phyloP scores from a whole-genome alignment of 2,888 invertebrate genomes.

The Plagiodera versicolora region DNA sequence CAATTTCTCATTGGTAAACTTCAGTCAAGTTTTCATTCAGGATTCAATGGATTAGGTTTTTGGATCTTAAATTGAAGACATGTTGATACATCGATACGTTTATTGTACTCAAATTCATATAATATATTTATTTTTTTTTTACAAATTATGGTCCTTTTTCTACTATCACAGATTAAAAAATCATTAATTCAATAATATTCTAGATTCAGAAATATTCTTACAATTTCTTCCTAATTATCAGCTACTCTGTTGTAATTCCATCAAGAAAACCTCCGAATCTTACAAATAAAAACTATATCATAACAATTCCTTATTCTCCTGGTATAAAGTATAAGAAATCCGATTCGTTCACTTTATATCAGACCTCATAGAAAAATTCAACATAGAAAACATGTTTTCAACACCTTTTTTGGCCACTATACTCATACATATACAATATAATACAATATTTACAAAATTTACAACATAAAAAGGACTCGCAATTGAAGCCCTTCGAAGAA shows the following conservation, averaged over 20 bases:
- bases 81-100: slow-evolving; percentile 50
- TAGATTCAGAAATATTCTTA: slow-evolving; percentile 26
- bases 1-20: too few species aligned
- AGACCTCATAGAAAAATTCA: slow-evolving; percentile 39
- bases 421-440: slow-evolving; percentile 42
- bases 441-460: slow-evolving; percentile 42
- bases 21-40: too few species aligned
- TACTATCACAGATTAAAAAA: slow-evolving; percentile 59
- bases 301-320: slow-evolving; percentile 46
- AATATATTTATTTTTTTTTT: slow-evolving; percentile 47
- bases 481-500: not conserved
- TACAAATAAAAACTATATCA: slow-evolving; percentile 33
- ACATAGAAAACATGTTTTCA: slow-evolving; percentile 41
- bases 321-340: slow-evolving; percentile 24
- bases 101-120: slow-evolving; percentile 52
- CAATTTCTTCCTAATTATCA: not conserved
- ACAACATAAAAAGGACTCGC: slow-evolving; percentile 22
- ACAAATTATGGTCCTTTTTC: slow-evolving; percentile 56
- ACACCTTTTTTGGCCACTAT: slow-evolving; percentile 42
- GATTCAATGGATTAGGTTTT: too few species aligned
- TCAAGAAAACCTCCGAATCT: slow-evolving; percentile 15
- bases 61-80: too few species aligned
- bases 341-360: slow-evolving; percentile 20
- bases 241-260: not conserved
- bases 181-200: slow-evolving; percentile 39